Base-by-base conservation (phyloP, 2,888 invertebrate genomes). In the Rhabditoides inermis region DNA sequence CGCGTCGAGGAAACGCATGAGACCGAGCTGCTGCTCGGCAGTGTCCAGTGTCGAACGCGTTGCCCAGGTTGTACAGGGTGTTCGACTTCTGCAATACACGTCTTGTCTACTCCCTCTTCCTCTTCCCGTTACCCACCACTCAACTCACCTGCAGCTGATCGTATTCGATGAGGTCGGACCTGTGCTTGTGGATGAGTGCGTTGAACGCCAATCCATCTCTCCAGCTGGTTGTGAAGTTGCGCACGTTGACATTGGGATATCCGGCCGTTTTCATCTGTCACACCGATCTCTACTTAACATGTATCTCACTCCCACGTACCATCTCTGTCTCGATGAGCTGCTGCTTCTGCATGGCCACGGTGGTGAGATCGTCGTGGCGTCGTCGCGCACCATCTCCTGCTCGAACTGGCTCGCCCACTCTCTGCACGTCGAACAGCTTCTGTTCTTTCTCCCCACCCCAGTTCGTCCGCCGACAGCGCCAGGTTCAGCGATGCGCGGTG, bases 341-440 rank as follows among this genome's bases (percentile, higher is more conserved):
- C 80, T 98, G 98, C 81, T 94, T 94, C 82, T 95, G 94, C 88
- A 99, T 92, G 47, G 94, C 84, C 56, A 98, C 98, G 44, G 94
- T 94, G 50, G 95, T 94, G 74, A 98, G 83, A 82, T 98, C 95
- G 58, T 79, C 80, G 73, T 61, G 41, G 90, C 89, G 76, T 91
- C 91, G 56, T 89, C 88, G 72, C 90, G 88, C 76, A 91, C 65
- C 61, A 76, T 92, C 79, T 98, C 94, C 75, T 91, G 91, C 81
- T 98, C 95, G 61, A 99, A 83, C 75, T 95, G 91, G 77, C 88
- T 90, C 83, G 98, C 92, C 89, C 95, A 99, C 0, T 91, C 89
- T n/a, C n/a, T n/a, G n/a, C n/a, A n/a, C n/a, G n/a, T n/a, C n/a
- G n/a, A n/a, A n/a, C n/a, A n/a, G n/a, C n/a, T n/a, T n/a, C n/a